Base-by-base conservation (phyloP, 2,113 vertebrate genomes). In the Pampusana beccarii region DNA sequence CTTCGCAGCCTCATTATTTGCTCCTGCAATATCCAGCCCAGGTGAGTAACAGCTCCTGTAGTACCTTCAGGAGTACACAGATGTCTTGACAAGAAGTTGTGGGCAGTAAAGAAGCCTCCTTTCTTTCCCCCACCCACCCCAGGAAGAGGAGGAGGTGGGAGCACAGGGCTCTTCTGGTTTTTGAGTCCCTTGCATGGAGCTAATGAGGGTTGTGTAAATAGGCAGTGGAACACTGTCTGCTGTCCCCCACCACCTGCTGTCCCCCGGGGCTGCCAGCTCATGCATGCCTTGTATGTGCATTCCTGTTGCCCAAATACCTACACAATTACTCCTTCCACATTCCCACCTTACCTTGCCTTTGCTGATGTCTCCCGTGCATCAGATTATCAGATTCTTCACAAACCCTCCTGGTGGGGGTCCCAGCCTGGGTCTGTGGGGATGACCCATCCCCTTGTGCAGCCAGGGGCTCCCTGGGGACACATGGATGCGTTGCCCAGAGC, bases 251-350 rank as follows among this genome's bases (percentile, higher is more conserved):
- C 95, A 95, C 85, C 93, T 94, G 96, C 90, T 70, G 6, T 40
- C 88, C 93, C 93, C 60, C 42, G 79, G 88, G 94, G 93, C 89
- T 75, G 72, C 34, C 80, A 44, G 84, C 79, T 93, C 94, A 90
- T 88, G 95, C 94, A 78, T 95, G 79, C 95, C 93, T 96, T 4
- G 51, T 44, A 96, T 94, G 94, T 78, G 7, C 95, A 96, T 96
- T 95, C 92, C 93, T 88, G 90, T 66, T 91, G 31, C 84, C 81
- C 90, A 92, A 84, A 96, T 94, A 60, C 86, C 80, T 38, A 36
- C 53, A 19, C 11, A 24, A 89, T 54, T 9, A 40, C 62, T 89
- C 81, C 77, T 26, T 75, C 61, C 65, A 25, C 44, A 31, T 83
- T 86, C 86, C 84, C 91, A 28, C 72, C 60, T 29, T 10, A 28